Base-by-base conservation (phyloP, 2,797 vertebrate genomes). In the Ctenosaura bakeri region DNA sequence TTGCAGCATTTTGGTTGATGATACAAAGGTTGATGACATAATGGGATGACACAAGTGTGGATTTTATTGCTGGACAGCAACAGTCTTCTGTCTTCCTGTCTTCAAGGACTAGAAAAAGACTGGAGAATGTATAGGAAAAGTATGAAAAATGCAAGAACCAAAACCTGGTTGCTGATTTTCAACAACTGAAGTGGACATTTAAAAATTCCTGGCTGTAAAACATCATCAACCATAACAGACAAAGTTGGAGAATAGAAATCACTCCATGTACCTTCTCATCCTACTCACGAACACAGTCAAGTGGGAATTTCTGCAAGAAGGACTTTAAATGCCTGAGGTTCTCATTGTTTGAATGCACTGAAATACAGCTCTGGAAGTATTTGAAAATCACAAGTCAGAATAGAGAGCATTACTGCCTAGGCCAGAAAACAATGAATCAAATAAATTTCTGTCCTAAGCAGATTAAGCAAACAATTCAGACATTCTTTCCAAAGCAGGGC, bases 391-490 rank as follows among this genome's bases (percentile, higher is more conserved):
- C 69, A 92, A 83, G 56, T 82, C 46, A 20, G 0, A 18, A 12
- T 92, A 83, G 94, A 94, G 85, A 92, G 90, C 94, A 95, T 93
- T 94, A 90, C 91, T 91, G 18, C 64, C 85, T 86, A 85, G 87
- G 59, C 89, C 83, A 22, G 88, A 93, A 95, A 93, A 90, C 80
- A 95, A 93, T 93, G 91, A 94, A 92, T 87, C 85, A 73, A 89
- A 0, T 4, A 9, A 81, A 88, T 91, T 94, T 73, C 76, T 52
- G n/a, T 7, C 42, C 42, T 46, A 78, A 46, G 9, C 42, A 78
- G 20, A 77, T 22, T 78, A 24, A 26, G 42, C 24, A 14, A 78
- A 5, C 4, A 78, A 46, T 26, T 50, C 42, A 78, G 22, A 78
- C 9, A 18, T 38, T 76, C 18, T 20, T 90, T 74, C 93, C 22